These are phyloP conservation scores for Cephalotes varians DNA, from an alignment of 2,888 invertebrate species.

Conservation along the genomic window DNA sequence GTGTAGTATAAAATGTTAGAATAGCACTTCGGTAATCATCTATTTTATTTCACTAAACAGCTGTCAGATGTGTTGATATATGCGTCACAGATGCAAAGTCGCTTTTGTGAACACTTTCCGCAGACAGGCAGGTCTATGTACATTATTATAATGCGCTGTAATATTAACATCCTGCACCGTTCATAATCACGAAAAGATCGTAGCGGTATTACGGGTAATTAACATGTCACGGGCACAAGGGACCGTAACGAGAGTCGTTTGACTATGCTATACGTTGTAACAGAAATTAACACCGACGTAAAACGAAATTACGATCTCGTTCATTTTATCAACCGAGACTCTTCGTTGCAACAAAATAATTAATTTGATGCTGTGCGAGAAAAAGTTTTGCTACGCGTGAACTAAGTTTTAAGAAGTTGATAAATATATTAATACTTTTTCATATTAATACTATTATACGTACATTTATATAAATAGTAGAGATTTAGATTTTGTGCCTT, in stretches of 20 bases:
- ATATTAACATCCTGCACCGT: constrained; percentile 49
- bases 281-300: constrained; percentile 21
- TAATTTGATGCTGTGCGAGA: constrained; percentile 1
- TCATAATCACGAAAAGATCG: constrained; percentile 23
- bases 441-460: too few relatives aligned
- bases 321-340: constrained; percentile 11
- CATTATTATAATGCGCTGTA: constrained; percentile 46
- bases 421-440: not conserved
- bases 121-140: not conserved
- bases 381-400: not conserved
- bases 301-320: constrained; percentile 53
- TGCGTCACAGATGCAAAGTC: constrained; percentile 12
- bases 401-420: not conserved
- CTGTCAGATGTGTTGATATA: constrained; percentile 21
- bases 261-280: constrained; percentile 19
- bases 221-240: constrained; percentile 52
- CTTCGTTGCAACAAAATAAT: constrained; percentile 47
- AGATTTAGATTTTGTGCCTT: too few relatives aligned
- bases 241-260: constrained; percentile 51
- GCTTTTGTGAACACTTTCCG: constrained; percentile 36
- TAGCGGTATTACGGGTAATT: constrained; percentile 50
- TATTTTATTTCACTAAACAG: constrained; percentile 20
- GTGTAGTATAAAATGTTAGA: not conserved
- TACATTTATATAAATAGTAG: too few relatives aligned
- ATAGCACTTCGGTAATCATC: not conserved